Percentiles rank a stretch among this genome's conserved stretches.
Evolutionary conservation across 2,113 vertebrate species (phyloP).

Genomic region (Pseudopodoces humilis): DNA sequence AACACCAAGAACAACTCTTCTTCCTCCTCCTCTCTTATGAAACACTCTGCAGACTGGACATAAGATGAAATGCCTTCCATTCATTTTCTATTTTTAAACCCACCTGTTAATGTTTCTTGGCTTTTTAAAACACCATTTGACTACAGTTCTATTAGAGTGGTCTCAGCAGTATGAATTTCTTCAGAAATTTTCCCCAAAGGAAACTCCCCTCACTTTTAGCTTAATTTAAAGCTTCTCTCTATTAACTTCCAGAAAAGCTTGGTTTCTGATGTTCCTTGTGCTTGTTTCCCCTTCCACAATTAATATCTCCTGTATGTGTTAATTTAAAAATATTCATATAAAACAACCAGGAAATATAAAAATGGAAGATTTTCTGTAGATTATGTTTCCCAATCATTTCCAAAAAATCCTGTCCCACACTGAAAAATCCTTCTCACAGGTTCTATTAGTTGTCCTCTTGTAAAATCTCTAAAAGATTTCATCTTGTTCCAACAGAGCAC

Average conservation of each 20-base stretch:
- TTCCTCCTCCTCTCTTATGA: slow-evolving; percentile 36
- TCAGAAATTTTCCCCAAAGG: background rate
- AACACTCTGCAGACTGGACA: slow-evolving; percentile 11
- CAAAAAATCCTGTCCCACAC: background rate
- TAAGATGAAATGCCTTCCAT: slow-evolving; percentile 24
- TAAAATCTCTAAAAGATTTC: background rate
- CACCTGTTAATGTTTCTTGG: slow-evolving; percentile 32
- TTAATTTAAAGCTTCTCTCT: slow-evolving; percentile 2
- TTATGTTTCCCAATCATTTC: background rate
- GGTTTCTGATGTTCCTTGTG: background rate
- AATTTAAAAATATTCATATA: background rate
- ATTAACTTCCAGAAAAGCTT: background rate
- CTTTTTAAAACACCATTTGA: slow-evolving; percentile 32
- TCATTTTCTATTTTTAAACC: slow-evolving; percentile 45
- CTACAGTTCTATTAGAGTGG: slow-evolving; percentile 8
- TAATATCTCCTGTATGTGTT: background rate
- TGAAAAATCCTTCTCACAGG: background rate
- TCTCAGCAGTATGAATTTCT: slow-evolving; percentile 19
- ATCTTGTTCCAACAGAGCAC: background rate
- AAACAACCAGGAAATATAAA: background rate
- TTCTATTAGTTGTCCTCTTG: background rate
- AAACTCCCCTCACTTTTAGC: slow-evolving; percentile 5
- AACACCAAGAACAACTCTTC: background rate
- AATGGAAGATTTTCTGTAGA: background rate
- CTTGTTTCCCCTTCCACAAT: background rate